Percentiles rank a stretch among this genome's conserved stretches.
These are phyloP conservation scores for Ceriagrion tenellum DNA, from an alignment of 2,888 invertebrate genomes.

Conservation along the genomic window DNA sequence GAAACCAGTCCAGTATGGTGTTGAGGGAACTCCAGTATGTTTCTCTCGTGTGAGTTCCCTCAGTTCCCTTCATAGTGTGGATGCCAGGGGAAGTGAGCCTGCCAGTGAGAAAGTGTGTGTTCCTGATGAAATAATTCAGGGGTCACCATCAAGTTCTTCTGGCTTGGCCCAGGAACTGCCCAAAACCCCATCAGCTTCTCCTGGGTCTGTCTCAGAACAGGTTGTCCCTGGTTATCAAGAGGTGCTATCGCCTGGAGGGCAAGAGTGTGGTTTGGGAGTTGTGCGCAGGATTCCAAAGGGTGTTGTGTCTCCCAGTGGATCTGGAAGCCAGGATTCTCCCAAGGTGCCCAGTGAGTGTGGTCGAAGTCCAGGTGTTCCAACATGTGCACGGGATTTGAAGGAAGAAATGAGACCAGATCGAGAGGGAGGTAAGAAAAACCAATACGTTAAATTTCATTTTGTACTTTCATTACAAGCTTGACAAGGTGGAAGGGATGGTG, in stretches of 20 bases:
- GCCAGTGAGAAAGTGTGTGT: conserved; percentile 69
- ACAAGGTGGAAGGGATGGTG: no score
- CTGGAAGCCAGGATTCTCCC: conserved; percentile 45
- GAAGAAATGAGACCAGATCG: conserved; percentile 70
- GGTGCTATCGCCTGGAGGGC: neutral
- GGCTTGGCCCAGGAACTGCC: conserved; percentile 38
- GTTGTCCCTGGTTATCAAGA: conserved; percentile 49
- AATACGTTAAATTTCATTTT: neutral
- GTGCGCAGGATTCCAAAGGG: conserved; percentile 51
- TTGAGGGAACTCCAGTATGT: conserved; percentile 90
- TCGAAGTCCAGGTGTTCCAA: conserved; percentile 42
- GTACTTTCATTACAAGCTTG: neutral
- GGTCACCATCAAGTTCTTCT: conserved; percentile 35
- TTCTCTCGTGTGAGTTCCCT: conserved; percentile 83
- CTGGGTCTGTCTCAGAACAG: conserved; percentile 51
- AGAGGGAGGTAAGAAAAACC: conserved; percentile 69
- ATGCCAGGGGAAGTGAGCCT: conserved; percentile 69
- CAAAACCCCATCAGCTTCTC: conserved; percentile 60
- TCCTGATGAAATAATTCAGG: conserved; percentile 57
- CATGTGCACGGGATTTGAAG: conserved; percentile 69
- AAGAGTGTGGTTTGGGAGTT: conserved; percentile 34
- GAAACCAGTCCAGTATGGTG: conserved; percentile 90
- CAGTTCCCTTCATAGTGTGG: conserved; percentile 78
- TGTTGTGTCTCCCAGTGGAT: conserved; percentile 23
- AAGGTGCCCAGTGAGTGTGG: conserved; percentile 58